A percentile compares a stretch with the other conserved stretches of the same genome.
Evolutionary conservation across 2,888 invertebrate genomes (phyloP).

Genomic region (Drosophila atroscutellata): DNA sequence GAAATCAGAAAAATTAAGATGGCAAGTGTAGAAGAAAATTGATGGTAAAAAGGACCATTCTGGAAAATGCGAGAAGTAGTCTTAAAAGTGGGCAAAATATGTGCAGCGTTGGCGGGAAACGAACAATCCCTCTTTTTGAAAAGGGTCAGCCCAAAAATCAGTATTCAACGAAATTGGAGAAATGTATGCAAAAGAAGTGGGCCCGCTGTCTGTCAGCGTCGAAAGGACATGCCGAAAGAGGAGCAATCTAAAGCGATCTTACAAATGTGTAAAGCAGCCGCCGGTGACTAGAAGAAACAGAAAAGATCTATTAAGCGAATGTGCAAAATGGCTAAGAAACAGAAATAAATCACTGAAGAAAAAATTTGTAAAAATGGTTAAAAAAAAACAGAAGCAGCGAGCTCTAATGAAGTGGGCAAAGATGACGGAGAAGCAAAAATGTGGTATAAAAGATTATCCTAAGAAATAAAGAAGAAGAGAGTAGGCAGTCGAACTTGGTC

Average conservation of each 20-base stretch:
- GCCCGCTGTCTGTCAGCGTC: constrained; percentile 6
- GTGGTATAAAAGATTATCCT: not conserved
- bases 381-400: not conserved
- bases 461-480: not conserved
- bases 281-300: not conserved
- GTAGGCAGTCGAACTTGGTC: not conserved
- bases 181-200: constrained; percentile 38
- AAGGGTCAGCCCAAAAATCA: not conserved
- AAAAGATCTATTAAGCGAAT: not conserved
- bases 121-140: not conserved
- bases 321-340: too few species aligned
- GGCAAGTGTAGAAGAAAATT: too few species aligned
- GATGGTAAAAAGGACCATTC: too few species aligned
- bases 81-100: not conserved
- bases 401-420: not conserved
- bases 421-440: not conserved
- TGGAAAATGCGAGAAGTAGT: not conserved
- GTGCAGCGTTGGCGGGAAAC: not conserved
- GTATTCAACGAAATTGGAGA: constrained; percentile 23
- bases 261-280: constrained; percentile 9
- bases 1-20: too few species aligned
- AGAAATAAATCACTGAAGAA: too few species aligned
- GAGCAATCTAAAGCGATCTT: constrained; percentile 5
- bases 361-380: too few species aligned
- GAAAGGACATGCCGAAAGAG: not conserved